Percentiles rank a stretch among this genome's conserved stretches.
phyloP scores from a whole-genome alignment of 2,888 invertebrate genomes.

The Ptilodon capucinus region DNA sequence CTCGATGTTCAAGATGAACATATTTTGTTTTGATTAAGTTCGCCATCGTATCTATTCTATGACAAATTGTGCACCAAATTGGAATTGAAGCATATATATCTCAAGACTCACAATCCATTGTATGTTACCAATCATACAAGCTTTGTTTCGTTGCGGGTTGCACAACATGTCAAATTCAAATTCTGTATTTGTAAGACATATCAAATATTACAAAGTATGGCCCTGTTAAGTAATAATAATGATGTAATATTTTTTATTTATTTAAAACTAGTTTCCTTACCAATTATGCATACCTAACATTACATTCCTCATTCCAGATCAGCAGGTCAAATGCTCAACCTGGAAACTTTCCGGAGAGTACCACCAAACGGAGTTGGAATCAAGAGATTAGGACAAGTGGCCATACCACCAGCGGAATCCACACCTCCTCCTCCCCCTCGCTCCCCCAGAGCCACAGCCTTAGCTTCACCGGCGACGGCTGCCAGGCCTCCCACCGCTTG shows the following conservation, averaged over 20 bases:
- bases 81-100: no score
- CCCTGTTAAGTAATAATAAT: no score
- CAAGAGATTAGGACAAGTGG: conserved; percentile 52
- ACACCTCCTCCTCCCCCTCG: conserved; percentile 70
- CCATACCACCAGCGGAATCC: conserved; percentile 61
- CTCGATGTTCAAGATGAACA: neutral
- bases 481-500: conserved; percentile 87
- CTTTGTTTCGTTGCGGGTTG: no score
- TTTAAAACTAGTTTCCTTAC: neutral
- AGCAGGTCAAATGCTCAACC: conserved; percentile 85
- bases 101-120: no score
- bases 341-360: conserved; percentile 88
- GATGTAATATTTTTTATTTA: neutral
- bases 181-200: no score
- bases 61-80: no score
- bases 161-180: neutral
- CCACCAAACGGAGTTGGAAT: conserved; percentile 67
- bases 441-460: conserved; percentile 60
- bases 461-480: conserved; percentile 68
- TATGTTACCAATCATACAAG: no score
- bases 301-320: conserved; percentile 76
- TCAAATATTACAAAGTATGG: no score
- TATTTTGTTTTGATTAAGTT: no score
- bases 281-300: neutral
- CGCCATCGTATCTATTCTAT: no score